phyloP scores from a whole-genome alignment of 2,797 vertebrate species.

The Ctenopoma kingsleyae region DNA sequence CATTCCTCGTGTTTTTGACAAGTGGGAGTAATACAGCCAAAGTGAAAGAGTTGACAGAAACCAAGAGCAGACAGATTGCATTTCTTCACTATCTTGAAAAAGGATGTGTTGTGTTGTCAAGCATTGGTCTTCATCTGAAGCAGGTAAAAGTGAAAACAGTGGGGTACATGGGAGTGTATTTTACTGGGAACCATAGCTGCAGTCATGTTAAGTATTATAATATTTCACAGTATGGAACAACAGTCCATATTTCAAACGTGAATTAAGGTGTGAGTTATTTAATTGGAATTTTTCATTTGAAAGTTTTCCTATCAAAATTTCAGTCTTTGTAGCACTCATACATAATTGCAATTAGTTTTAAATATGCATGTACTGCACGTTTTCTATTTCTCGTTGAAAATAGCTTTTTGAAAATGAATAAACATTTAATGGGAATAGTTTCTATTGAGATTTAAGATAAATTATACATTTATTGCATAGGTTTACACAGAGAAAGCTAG shows the following conservation, averaged over 20 bases:
- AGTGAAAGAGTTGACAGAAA: slow-evolving; percentile 44
- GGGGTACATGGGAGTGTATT: not conserved
- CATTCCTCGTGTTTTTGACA: slow-evolving; percentile 44
- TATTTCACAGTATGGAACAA: not conserved
- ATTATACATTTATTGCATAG: not conserved
- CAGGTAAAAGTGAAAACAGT: slow-evolving; percentile 8
- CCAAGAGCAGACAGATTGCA: slow-evolving; percentile 22
- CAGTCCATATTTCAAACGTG: not conserved
- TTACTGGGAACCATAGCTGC: not conserved
- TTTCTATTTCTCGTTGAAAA: not conserved
- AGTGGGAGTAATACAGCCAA: slow-evolving; percentile 36
- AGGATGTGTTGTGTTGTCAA: slow-evolving; percentile 27
- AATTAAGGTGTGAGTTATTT: not conserved
- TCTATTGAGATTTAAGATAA: not conserved
- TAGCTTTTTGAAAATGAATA: not conserved
- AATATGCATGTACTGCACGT: not conserved
- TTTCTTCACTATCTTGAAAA: slow-evolving; percentile 21
- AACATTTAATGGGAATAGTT: slow-evolving; percentile 1
- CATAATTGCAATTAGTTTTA: not conserved
- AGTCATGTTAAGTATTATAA: not conserved
- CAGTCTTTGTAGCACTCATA: not conserved
- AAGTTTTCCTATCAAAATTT: not conserved
- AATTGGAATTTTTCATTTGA: slow-evolving; percentile 9
- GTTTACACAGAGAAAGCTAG: not conserved
- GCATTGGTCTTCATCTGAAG: slow-evolving; percentile 23